Conservation (phyloP, 1,140 invertebrate species). For the Lanistes nyassanus region DNA sequence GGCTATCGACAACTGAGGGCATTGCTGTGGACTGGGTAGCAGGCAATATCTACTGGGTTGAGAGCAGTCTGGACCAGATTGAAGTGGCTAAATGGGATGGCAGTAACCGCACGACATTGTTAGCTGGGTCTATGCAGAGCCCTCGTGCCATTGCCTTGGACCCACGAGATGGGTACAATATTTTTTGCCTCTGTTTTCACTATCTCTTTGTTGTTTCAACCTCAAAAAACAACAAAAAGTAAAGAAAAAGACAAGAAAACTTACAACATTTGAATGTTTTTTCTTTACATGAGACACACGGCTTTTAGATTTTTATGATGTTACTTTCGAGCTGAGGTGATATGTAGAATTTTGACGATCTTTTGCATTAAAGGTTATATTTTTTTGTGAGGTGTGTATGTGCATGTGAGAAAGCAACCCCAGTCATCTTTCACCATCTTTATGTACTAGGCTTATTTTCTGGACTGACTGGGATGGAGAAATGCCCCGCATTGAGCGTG, state of each 20-base stretch:
- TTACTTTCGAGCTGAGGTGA: too few species aligned
- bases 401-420: background rate
- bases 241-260: too few species aligned
- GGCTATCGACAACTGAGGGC: slow-evolving; percentile 85
- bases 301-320: too few species aligned
- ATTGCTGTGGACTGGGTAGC: slow-evolving; percentile 98
- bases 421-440: background rate
- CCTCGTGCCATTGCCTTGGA: slow-evolving; percentile 88
- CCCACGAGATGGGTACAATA: slow-evolving; percentile 75
- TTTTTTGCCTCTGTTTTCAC: slow-evolving; percentile 12
- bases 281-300: too few species aligned
- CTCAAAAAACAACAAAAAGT: too few species aligned
- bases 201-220: too few species aligned
- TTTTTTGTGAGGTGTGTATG: too few species aligned
- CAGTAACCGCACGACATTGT: slow-evolving; percentile 79
- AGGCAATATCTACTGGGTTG: slow-evolving; percentile 95
- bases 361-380: too few species aligned
- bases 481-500: slow-evolving; percentile 71
- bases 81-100: slow-evolving; percentile 88
- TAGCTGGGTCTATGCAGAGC: slow-evolving; percentile 86
- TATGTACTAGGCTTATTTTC: slow-evolving; percentile 74
- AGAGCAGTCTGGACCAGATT: slow-evolving; percentile 88
- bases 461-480: slow-evolving; percentile 89
- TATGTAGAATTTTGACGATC: too few species aligned
- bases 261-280: too few species aligned